Base-by-base conservation (phyloP, 2,797 vertebrate species). In the Decapterus maruadsi region DNA sequence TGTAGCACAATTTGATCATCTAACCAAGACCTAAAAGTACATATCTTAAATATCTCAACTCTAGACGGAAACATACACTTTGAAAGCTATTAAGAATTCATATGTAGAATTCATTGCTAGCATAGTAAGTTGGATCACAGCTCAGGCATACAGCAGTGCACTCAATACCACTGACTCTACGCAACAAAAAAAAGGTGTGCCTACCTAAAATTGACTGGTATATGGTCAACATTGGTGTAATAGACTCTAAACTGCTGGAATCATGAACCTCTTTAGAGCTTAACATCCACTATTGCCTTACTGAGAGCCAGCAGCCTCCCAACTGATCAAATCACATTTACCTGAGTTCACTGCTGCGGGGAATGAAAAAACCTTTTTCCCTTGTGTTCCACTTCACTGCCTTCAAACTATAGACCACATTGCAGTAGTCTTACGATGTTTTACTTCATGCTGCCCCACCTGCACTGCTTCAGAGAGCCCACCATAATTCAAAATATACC, bases 241-340 rank as follows among this genome's bases (percentile, higher is more conserved):
- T 51, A 31, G 20, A 55, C 45, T 68, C 34, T 17, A 48, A 50
- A 42, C 36, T 38, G 68, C 13, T 40, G 19, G 57, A 48, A 57
- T 59, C 20, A 3, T 53, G 3, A 68, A 26, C 2, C 55, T 34
- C 40, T 43, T 68, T 57, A 17, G 12, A 38, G n/a, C 46, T 38
- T 55, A 20, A 59, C 77, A 72, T 26, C 54, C 57, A 56, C 19
- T 14, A 4, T 51, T 34, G 51, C 31, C 40, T 59, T 1, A 8
- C 17, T 34, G 50, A 75, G 63, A 62, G 17, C 60, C n/a, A 62
- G 29, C 38, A 26, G 31, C 62, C 36, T 74, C 46, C 45, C 36
- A 42, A 78, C 43, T 70, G 2, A 70, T 61, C 64, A 66, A 53
- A 51, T 67, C 68, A 43, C 55, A 42, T 68, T 56, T 65, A 62